Evolutionary conservation across 2,888 invertebrate genomes (phyloP), one percentile per base, ranked within the genome.

Genomic region (Crematogaster levior): DNA sequence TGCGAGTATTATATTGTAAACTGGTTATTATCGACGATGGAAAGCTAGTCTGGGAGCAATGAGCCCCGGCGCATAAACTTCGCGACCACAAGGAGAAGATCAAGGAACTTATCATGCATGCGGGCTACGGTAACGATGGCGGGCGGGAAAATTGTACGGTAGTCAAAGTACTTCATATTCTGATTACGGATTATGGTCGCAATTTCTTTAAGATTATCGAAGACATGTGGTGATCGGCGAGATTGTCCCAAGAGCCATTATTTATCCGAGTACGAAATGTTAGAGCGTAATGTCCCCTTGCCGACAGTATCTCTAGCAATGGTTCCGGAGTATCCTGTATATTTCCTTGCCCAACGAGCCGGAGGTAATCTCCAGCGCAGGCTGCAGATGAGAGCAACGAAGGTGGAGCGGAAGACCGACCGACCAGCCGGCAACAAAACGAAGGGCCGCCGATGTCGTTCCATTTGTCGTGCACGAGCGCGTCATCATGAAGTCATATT

Each of bases 401-500:
- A 75, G 66, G 46, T 60, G 81, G n/a, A 24, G 56, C 68, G 37
- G 77, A 40, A 75, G 37, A 48, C 63, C 46, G n/a, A 51, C 81
- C 40, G 24, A n/a, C n/a, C 34, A 6, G 12, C 53, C 53, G 48
- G 30, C 60, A 87, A 60, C 53, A 75, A 81, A 88, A 81, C 74
- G 84, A 86, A 80, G 58, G 51, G 51, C 21, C 51, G 72, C 84
- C 83, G 84, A 90, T 88, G 81, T 48, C 86, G 92, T 92, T 92
- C 91, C 91, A 93, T 93, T 93, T 91, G 92, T 92, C 91, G 90
- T 90, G 88, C 88, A 77, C 82, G 81, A 84, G 84, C 89, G 90
- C 91, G 92, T 93, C 93, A 93, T 93, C 93, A 93, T 91, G 90
- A 91, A 93, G 92, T 93, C 93, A 93, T 93, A 93, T 93, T 93